Evolutionary conservation across 2,797 vertebrate species (phyloP).

Genomic region (Macropus fuliginosus): DNA sequence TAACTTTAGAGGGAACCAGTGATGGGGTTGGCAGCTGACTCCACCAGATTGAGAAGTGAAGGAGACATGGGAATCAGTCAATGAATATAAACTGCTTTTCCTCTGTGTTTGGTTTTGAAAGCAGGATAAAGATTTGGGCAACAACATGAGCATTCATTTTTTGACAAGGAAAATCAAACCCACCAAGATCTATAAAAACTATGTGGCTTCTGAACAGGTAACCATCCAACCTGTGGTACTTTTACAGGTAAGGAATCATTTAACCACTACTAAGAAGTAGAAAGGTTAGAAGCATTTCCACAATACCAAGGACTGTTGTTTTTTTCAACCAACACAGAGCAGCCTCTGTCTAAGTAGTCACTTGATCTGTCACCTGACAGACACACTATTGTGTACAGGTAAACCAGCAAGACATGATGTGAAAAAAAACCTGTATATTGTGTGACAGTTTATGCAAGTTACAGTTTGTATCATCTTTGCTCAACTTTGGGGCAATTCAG

Average conservation of each 20-base stretch:
- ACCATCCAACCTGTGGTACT: not conserved
- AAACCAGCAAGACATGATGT: slow-evolving; percentile 45
- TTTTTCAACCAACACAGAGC: not conserved
- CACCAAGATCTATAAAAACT: not conserved
- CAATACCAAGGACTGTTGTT: not conserved
- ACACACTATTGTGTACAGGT: not conserved
- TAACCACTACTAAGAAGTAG: not conserved
- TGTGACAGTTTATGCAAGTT: not conserved
- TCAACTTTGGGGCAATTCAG: not conserved
- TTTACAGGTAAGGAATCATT: not conserved
- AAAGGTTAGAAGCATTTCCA: not conserved
- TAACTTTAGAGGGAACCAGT: not conserved
- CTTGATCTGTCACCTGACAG: slow-evolving; percentile 11
- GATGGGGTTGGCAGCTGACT: not conserved
- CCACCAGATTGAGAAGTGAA: not conserved
- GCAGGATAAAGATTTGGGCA: not conserved
- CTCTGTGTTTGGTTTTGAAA: not conserved
- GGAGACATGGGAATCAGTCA: not conserved
- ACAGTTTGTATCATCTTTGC: not conserved
- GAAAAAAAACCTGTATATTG: not conserved
- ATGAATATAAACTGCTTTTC: not conserved
- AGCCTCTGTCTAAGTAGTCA: not conserved
- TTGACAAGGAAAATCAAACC: not conserved
- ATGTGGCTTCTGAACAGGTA: not conserved
- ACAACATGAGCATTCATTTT: not conserved